A percentile compares a stretch with the other conserved stretches of the same genome.
phyloP scores from a whole-genome alignment of 2,113 vertebrate genomes.

The Eulacestoma nigropectus region DNA sequence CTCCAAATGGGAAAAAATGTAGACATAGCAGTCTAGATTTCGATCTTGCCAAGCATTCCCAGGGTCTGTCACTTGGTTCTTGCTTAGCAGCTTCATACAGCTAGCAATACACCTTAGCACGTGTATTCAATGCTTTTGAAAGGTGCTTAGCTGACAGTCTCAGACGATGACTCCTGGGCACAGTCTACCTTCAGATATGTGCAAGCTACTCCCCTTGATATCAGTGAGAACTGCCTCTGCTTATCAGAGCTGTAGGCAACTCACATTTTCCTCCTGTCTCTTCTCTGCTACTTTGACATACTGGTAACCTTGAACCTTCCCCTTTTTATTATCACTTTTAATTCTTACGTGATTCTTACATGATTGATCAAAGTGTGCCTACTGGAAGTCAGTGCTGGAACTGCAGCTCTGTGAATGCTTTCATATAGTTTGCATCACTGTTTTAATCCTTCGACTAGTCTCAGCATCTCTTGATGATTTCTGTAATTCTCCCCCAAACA shows the following conservation, averaged over 20 bases:
- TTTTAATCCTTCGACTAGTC: not conserved
- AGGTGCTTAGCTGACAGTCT: not conserved
- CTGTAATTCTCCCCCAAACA: not conserved
- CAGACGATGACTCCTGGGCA: not conserved
- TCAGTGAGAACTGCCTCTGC: not conserved
- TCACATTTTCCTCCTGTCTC: not conserved
- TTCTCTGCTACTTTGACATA: not conserved
- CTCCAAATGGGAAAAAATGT: not conserved
- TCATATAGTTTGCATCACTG: not conserved
- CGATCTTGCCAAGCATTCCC: not conserved
- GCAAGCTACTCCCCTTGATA: not conserved
- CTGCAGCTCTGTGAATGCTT: not conserved
- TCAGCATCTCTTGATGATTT: not conserved
- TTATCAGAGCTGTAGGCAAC: not conserved
- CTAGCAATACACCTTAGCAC: not conserved
- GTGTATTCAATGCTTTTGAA: conserved; percentile 3
- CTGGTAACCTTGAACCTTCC: not conserved
- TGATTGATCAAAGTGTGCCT: not conserved
- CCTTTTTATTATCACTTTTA: not conserved
- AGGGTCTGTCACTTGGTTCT: not conserved
- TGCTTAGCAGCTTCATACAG: not conserved
- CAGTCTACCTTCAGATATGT: not conserved
- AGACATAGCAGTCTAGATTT: not conserved
- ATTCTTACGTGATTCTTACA: not conserved
- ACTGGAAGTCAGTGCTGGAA: not conserved